Conservation (phyloP, 2,888 invertebrate genomes). For the Thymelicus acteon region DNA sequence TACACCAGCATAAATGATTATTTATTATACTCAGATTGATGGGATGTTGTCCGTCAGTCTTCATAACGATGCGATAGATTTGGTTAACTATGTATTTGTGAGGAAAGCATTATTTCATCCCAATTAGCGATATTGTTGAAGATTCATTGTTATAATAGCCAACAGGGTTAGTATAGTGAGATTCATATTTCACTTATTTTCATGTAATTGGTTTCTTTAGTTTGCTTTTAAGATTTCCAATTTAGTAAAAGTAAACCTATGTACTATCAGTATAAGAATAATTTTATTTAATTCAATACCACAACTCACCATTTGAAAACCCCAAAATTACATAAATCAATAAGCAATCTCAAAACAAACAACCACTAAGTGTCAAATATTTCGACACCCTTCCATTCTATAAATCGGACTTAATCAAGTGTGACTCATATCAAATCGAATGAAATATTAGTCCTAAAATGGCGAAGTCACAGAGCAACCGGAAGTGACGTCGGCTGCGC, state of each 20-base stretch:
- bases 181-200: background rate
- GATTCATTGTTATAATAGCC: slow-evolving; percentile 39
- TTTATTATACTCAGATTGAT: slow-evolving; percentile 57
- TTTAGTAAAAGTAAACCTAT: no score
- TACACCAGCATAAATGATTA: slow-evolving; percentile 60
- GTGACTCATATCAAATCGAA: slow-evolving; percentile 53
- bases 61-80: slow-evolving; percentile 56
- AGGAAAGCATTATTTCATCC: slow-evolving; percentile 5
- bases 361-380: slow-evolving; percentile 40
- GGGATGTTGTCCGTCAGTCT: slow-evolving; percentile 62
- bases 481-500: slow-evolving; percentile 79
- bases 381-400: slow-evolving; percentile 42
- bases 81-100: slow-evolving; percentile 18
- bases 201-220: no score
- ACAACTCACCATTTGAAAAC: background rate
- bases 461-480: slow-evolving; percentile 63
- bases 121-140: slow-evolving; percentile 41
- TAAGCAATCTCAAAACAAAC: slow-evolving; percentile 24
- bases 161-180: no score
- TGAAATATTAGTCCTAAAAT: slow-evolving; percentile 74
- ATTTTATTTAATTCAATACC: no score
- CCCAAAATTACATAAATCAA: slow-evolving; percentile 19
- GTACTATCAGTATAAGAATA: no score
- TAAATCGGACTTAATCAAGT: slow-evolving; percentile 48
- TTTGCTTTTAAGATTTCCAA: no score